Evolutionary conservation across 2,113 vertebrate genomes (phyloP).

Genomic region (Oceanodroma tethys): DNA sequence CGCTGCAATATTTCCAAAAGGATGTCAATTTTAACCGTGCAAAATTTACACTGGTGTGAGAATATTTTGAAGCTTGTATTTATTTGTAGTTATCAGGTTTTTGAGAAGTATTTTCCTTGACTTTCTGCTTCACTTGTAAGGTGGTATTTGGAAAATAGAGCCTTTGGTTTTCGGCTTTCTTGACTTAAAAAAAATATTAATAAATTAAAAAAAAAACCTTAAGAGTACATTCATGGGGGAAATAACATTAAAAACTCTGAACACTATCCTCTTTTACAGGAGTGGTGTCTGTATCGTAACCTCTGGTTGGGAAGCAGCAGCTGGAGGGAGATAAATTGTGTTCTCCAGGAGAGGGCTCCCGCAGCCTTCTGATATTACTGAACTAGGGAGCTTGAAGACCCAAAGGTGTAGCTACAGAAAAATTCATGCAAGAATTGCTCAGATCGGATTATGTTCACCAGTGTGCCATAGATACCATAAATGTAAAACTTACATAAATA

Average conservation of each 20-base stretch:
- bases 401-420: not conserved
- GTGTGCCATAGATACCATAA: not conserved
- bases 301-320: not conserved
- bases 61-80: not conserved
- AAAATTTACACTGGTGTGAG: not conserved
- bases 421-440: not conserved
- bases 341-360: conserved; percentile 53
- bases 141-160: not conserved
- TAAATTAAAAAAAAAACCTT: not conserved
- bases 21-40: not conserved
- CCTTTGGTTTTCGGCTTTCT: not conserved
- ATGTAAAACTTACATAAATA: not conserved
- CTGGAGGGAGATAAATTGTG: not conserved
- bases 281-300: not conserved
- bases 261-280: not conserved
- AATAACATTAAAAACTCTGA: not conserved
- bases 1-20: not conserved
- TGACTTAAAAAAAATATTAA: not conserved
- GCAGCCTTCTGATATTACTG: not conserved
- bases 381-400: not conserved
- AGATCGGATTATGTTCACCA: not conserved
- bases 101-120: not conserved
- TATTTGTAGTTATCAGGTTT: not conserved
- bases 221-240: not conserved
- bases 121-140: not conserved